These are phyloP conservation scores for Cynocephalus volans DNA, from an alignment of 2,113 vertebrate genomes.

Conservation along the genomic window DNA sequence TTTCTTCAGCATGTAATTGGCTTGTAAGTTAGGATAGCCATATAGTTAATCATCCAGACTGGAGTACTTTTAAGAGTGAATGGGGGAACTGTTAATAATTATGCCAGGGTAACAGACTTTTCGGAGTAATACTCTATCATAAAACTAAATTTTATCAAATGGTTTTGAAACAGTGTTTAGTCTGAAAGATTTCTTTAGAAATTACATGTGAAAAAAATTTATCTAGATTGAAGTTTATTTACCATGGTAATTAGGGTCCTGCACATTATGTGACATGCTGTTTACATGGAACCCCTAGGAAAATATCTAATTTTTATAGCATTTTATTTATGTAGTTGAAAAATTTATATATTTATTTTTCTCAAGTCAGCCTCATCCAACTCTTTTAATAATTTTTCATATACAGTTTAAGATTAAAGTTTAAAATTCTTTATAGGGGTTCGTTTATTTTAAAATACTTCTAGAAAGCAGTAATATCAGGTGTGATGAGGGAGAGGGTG, in stretches of 20 bases:
- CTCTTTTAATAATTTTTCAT: conserved; percentile 14
- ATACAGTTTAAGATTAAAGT: not conserved
- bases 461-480: not conserved
- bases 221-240: not conserved
- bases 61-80: not conserved
- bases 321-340: conserved; percentile 16
- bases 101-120: not conserved
- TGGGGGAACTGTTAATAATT: not conserved
- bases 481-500: too few relatives aligned
- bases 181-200: conserved; percentile 6
- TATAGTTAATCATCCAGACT: not conserved
- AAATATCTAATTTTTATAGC: not conserved
- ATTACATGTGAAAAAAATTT: not conserved
- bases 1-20: conserved; percentile 10
- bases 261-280: not conserved
- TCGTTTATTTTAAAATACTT: conserved; percentile 23
- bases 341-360: not conserved
- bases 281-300: not conserved
- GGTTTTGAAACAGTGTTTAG: not conserved
- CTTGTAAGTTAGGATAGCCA: not conserved
- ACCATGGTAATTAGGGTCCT: not conserved
- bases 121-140: not conserved
- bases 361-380: not conserved
- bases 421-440: not conserved
- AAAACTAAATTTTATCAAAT: not conserved